Evolutionary conservation across 2,888 invertebrate genomes (phyloP), one percentile per base, ranked within the genome.

Genomic region (Microdon myrmicae): DNA sequence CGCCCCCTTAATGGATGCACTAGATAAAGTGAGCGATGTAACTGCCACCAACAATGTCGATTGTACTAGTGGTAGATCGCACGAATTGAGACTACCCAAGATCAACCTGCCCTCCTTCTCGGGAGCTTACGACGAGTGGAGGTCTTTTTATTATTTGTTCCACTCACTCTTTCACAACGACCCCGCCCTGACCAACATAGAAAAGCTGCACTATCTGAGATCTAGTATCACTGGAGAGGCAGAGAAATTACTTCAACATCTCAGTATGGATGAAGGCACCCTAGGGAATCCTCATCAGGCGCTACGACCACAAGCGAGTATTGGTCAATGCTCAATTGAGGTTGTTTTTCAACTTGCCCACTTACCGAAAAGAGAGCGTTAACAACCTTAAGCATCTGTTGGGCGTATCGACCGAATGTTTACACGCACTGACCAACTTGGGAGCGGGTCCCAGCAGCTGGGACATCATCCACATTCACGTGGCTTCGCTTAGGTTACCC

Each of bases 221-320:
- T 20, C 39, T 7, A 26, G 39, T 26, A 12, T 39, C 7, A 26
- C 26, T 4, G 39, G 39, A 3, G 39, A 39, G 10, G 39, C 19
- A 6, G 41, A 19, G n/a, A 41, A 29, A 28, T n/a, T 28, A 4
- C 29, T 41, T 8, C 10, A 26, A 13, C 28, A 28, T 13, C 4
- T 41, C 9, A 26, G 26, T 10, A 39, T 39, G 9, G 26, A 39
- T 13, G 22, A 17, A 12, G 39, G 39, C 4, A 41, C 28, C 39
- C 6, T 41, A 19, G 39, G 4, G 10, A 8, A 41, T 19, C 4
- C 7, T 41, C 8, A 9, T 3, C 10, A 7, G 22, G 3, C 19
- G 22, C 3, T 43, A 43, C 4, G 29, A 43, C 8, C 28, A 43
- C 4, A 8, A 20, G 7, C 29, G 43, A 8, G 29, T 43, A 7